A percentile compares a stretch with the other conserved stretches of the same genome.
Conservation (phyloP, 2,888 invertebrate genomes). For the Heliothis peltigera region DNA sequence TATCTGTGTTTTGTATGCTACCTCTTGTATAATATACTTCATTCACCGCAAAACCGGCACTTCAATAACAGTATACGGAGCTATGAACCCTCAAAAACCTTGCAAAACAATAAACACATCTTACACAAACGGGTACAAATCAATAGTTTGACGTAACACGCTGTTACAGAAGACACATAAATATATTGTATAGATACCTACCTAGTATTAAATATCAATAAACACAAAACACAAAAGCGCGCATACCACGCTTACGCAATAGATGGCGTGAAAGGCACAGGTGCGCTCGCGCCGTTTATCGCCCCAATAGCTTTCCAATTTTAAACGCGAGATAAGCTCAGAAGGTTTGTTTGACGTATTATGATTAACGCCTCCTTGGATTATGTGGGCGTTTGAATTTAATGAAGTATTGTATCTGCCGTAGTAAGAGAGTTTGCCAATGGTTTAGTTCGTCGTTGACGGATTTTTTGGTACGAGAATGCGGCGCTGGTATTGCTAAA, state of each 20-base stretch:
- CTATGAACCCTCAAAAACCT: slow-evolving; percentile 1
- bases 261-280: slow-evolving; percentile 66
- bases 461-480: too few relatives aligned
- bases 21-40: background rate
- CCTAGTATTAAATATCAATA: slow-evolving; percentile 56
- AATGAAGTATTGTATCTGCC: background rate
- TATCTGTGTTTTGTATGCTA: background rate
- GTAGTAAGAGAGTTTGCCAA: background rate
- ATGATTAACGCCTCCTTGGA: background rate
- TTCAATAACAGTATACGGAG: background rate
- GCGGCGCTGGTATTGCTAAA: too few relatives aligned
- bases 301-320: slow-evolving; percentile 65
- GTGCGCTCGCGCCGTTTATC: slow-evolving; percentile 59
- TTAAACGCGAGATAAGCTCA: slow-evolving; percentile 27
- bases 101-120: slow-evolving; percentile 12
- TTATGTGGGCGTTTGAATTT: background rate
- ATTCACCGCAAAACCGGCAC: slow-evolving; percentile 18
- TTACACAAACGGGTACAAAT: slow-evolving; percentile 27
- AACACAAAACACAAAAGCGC: slow-evolving; percentile 52
- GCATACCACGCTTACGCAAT: slow-evolving; percentile 58
- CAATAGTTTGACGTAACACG: slow-evolving; percentile 40
- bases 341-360: slow-evolving; percentile 28
- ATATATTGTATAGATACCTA: slow-evolving; percentile 16
- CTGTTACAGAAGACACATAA: slow-evolving; percentile 52
- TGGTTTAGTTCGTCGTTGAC: too few relatives aligned